Percentiles rank a stretch among this genome's conserved stretches.
These are phyloP conservation scores for Strigamia transsilvanica DNA, from an alignment of 2,888 invertebrate genomes.

Conservation along the genomic window DNA sequence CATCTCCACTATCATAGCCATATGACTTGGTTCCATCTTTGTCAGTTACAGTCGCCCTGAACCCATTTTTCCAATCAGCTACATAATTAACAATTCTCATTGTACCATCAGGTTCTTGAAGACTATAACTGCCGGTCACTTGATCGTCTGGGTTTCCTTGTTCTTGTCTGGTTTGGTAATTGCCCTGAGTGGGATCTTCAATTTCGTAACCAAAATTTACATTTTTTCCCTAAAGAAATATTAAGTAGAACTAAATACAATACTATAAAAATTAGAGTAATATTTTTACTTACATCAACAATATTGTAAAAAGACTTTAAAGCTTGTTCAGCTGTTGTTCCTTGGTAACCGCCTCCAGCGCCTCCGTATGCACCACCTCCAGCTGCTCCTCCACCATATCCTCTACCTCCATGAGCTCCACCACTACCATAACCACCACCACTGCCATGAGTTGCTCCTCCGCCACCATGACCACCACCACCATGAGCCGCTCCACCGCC, in stretches of 20 bases:
- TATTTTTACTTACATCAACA: conserved; percentile 9
- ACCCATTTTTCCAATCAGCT: conserved; percentile 77
- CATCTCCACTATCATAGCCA: conserved; percentile 42
- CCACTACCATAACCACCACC: neutral
- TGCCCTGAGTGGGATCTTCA: conserved; percentile 76
- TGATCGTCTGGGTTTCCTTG: conserved; percentile 74
- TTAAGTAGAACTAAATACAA: conserved; percentile 29
- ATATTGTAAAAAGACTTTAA: conserved; percentile 13
- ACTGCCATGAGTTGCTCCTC: neutral
- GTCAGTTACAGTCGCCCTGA: conserved; percentile 73
- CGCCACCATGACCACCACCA: neutral
- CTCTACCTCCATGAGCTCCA: neutral
- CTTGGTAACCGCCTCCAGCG: conserved; percentile 17
- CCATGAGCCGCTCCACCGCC: neutral
- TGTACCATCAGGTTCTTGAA: conserved; percentile 79
- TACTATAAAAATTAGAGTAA: neutral
- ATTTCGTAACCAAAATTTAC: conserved; percentile 80
- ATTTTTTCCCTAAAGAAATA: conserved; percentile 72
- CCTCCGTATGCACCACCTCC: neutral
- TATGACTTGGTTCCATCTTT: conserved; percentile 52
- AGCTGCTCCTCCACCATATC: neutral
- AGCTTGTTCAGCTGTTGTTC: conserved; percentile 40
- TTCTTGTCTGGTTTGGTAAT: conserved; percentile 77
- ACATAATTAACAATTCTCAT: conserved; percentile 77
- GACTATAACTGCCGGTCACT: conserved; percentile 76